Percentiles rank a stretch among this genome's conserved stretches.
phyloP scores from a whole-genome alignment of 2,888 invertebrate species.

The Noctua janthe region DNA sequence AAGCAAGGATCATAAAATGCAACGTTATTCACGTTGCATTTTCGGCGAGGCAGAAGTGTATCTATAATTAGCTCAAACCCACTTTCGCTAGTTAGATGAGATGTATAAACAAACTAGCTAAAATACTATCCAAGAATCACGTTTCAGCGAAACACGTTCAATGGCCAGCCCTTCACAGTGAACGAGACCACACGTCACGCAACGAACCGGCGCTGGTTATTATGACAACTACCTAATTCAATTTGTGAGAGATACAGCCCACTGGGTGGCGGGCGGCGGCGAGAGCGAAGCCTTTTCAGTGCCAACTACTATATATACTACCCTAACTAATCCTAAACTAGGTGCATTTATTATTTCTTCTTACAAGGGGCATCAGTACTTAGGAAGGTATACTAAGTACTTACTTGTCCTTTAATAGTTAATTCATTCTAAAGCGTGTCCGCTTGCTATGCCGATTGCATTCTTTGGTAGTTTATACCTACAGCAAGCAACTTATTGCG shows the following conservation, averaged over 20 bases:
- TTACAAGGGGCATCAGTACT: background rate
- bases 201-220: background rate
- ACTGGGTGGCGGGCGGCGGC: background rate
- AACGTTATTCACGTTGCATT: background rate
- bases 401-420: background rate
- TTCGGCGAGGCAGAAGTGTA: background rate
- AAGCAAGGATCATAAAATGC: background rate
- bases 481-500: background rate
- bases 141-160: background rate
- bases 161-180: slow-evolving; percentile 1
- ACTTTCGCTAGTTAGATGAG: background rate
- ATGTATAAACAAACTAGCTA: background rate
- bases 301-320: too few species aligned
- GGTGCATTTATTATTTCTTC: background rate
- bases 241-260: slow-evolving; percentile 18
- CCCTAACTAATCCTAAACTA: background rate
- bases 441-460: background rate
- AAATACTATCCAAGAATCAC: background rate
- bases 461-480: slow-evolving; percentile 1
- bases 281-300: slow-evolving; percentile 31
- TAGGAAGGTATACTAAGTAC: background rate
- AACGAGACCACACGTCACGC: background rate
- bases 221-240: slow-evolving; percentile 32
- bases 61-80: too few species aligned
- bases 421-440: slow-evolving; percentile 17